These are phyloP conservation scores for Myotis daubentonii DNA, from an alignment of 2,797 vertebrate species.

Conservation along the genomic window DNA sequence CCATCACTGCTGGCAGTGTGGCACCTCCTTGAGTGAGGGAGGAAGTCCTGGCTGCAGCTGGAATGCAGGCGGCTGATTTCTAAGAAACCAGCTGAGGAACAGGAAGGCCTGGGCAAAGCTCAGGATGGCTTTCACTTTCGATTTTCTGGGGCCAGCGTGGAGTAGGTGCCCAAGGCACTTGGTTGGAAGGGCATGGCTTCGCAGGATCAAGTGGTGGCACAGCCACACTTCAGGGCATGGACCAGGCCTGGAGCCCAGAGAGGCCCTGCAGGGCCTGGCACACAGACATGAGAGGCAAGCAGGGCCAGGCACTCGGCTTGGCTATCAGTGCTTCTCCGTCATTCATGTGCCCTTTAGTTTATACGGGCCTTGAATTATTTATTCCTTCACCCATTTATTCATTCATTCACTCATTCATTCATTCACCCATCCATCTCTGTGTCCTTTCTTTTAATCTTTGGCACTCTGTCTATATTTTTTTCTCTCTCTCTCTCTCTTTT, in stretches of 20 bases:
- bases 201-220: not conserved
- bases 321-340: not conserved
- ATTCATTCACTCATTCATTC: not conserved
- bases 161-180: not conserved
- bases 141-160: not conserved
- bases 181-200: too few species aligned
- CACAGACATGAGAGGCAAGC: accelerated
- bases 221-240: not conserved
- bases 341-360: not conserved
- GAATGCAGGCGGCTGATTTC: conserved; percentile 63
- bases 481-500: not conserved
- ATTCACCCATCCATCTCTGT: not conserved
- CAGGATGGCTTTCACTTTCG: conserved; percentile 73
- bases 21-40: not conserved
- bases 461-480: not conserved
- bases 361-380: not conserved
- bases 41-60: conserved; percentile 29
- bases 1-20: accelerated
- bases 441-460: not conserved
- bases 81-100: conserved; percentile 72
- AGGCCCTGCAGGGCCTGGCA: not conserved
- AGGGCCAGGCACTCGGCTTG: accelerated
- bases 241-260: not conserved
- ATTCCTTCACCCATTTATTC: not conserved
- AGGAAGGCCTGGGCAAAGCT: conserved; percentile 61